phyloP scores from a whole-genome alignment of 2,888 invertebrate genomes.

The Cepaea hortensis region DNA sequence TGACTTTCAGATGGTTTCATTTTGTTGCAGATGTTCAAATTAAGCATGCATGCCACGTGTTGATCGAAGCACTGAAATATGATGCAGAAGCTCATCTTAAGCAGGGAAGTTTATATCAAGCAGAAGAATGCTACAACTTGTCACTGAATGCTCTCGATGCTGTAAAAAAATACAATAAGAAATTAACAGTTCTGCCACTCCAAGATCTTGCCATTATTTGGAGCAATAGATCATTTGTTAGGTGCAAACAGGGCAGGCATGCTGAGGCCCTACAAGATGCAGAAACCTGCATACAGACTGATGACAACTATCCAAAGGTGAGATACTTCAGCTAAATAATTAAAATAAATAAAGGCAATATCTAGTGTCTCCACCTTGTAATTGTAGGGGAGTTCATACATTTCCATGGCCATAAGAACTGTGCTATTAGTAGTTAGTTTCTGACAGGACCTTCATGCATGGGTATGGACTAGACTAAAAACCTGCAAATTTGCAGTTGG shows the following conservation, averaged over 20 bases:
- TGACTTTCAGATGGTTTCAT: neutral
- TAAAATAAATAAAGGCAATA: neutral
- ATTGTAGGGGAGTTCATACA: neutral
- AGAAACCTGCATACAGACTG: slow-evolving; percentile 15
- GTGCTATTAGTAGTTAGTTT: too few species aligned
- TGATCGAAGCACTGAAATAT: slow-evolving; percentile 37
- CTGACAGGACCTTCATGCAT: too few species aligned
- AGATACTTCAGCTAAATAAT: neutral
- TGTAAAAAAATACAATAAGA: neutral
- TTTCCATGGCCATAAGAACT: too few species aligned
- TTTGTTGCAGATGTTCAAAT: neutral
- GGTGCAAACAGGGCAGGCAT: slow-evolving; percentile 24
- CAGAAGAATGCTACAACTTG: slow-evolving; percentile 27
- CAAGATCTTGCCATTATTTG: slow-evolving; percentile 23
- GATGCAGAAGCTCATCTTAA: slow-evolving; percentile 44
- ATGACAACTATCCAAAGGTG: slow-evolving; percentile 42
- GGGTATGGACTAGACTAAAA: too few species aligned
- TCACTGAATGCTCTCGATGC: slow-evolving; percentile 10
- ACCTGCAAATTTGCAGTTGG: too few species aligned
- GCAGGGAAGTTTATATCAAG: neutral
- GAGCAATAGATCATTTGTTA: slow-evolving; percentile 39
- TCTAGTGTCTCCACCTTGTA: neutral
- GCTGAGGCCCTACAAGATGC: slow-evolving; percentile 36
- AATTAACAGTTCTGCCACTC: neutral
- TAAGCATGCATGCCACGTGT: neutral